These are phyloP conservation scores for Nannoperca australis DNA, from an alignment of 2,797 vertebrate species.

Conservation along the genomic window DNA sequence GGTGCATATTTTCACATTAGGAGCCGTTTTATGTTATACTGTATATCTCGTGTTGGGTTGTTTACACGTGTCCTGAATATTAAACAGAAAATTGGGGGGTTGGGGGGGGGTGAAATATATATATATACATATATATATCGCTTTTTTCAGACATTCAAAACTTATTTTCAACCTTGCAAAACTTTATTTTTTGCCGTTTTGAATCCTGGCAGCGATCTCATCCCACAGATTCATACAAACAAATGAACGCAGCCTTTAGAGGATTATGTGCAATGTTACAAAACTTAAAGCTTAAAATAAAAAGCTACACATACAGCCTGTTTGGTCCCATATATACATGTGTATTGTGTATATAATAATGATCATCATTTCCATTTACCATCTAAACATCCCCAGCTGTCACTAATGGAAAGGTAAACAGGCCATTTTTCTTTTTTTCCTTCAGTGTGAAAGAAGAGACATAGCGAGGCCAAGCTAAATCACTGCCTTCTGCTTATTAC, in stretches of 20 bases:
- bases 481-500: conserved; percentile 75
- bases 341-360: conserved; percentile 42
- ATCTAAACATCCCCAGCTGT: conserved; percentile 66
- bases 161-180: background rate
- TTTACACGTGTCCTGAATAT: too few relatives aligned
- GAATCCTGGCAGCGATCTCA: too few relatives aligned
- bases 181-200: too few relatives aligned
- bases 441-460: conserved; percentile 61
- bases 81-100: background rate
- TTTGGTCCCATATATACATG: conserved; percentile 20
- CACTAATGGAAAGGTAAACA: conserved; percentile 71
- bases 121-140: too few relatives aligned
- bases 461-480: conserved; percentile 55
- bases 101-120: too few relatives aligned
- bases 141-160: too few relatives aligned
- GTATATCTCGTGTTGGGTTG: too few relatives aligned
- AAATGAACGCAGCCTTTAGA: conserved; percentile 8
- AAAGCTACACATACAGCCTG: conserved; percentile 6
- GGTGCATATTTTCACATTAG: background rate
- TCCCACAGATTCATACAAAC: background rate
- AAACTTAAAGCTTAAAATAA: conserved; percentile 13
- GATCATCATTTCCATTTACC: conserved; percentile 56
- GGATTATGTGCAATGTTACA: background rate
- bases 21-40: background rate
- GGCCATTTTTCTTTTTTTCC: conserved; percentile 30